phyloP scores from a whole-genome alignment of 2,888 invertebrate species.

The Acrocyrtus sp. region DNA sequence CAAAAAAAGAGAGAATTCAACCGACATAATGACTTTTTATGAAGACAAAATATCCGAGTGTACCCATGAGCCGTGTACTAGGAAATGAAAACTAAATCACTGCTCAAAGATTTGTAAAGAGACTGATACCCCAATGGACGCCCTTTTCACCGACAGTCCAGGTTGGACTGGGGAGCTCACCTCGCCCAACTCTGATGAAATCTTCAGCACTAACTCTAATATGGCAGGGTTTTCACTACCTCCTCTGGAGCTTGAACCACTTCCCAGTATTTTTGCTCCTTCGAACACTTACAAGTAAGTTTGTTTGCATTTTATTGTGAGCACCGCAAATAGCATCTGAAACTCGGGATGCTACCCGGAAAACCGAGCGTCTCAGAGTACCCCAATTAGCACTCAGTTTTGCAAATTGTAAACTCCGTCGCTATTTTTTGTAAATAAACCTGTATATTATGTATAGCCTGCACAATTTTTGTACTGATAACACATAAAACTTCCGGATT shows the following conservation, averaged over 20 bases:
- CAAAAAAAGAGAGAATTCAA: background rate
- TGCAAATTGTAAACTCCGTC: too few relatives aligned
- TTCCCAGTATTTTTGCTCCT: conserved; percentile 82
- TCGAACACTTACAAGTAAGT: conserved; percentile 65
- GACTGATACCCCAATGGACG: conserved; percentile 60
- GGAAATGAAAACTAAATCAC: conserved; percentile 36
- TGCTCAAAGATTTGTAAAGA: conserved; percentile 57
- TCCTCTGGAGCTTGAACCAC: conserved; percentile 84
- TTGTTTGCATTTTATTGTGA: too few relatives aligned
- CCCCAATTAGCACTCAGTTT: too few relatives aligned
- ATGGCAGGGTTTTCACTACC: conserved; percentile 88
- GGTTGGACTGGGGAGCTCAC: conserved; percentile 63
- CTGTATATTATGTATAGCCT: too few relatives aligned
- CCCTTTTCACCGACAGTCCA: conserved; percentile 63
- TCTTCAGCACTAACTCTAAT: conserved; percentile 72
- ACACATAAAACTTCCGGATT: too few relatives aligned
- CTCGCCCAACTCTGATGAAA: conserved; percentile 61
- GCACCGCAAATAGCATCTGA: too few relatives aligned
- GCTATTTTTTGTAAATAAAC: too few relatives aligned
- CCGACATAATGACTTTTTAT: conserved; percentile 10
- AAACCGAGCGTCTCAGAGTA: too few relatives aligned
- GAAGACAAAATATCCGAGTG: too few relatives aligned
- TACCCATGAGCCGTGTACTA: too few relatives aligned
- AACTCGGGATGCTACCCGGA: too few relatives aligned
- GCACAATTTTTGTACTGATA: too few relatives aligned